phyloP scores from a whole-genome alignment of 2,888 invertebrate genomes.

The Brenthis daphne region DNA sequence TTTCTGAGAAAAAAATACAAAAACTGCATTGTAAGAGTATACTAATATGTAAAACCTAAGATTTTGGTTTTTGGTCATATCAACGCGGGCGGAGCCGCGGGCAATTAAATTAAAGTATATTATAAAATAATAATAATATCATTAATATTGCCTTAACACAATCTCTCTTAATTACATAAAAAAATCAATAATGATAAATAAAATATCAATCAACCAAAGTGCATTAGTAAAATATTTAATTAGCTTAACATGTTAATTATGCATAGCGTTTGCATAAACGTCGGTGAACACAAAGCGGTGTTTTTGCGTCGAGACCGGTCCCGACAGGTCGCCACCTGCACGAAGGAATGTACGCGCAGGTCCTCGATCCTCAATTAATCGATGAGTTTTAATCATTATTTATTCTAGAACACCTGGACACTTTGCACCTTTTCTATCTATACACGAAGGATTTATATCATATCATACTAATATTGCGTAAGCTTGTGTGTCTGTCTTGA shows the following conservation, averaged over 20 bases:
- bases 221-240: slow-evolving; percentile 36
- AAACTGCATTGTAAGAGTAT: too few relatives aligned
- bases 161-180: not conserved
- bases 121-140: too few relatives aligned
- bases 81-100: too few relatives aligned
- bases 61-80: too few relatives aligned
- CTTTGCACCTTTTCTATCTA: slow-evolving; percentile 10
- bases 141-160: not conserved
- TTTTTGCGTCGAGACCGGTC: slow-evolving; percentile 57
- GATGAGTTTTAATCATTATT: slow-evolving; percentile 34
- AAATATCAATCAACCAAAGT: slow-evolving; percentile 26
- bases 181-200: not conserved
- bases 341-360: slow-evolving; percentile 59
- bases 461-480: not conserved
- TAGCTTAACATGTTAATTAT: slow-evolving; percentile 38
- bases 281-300: slow-evolving; percentile 45
- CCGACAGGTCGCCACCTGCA: slow-evolving; percentile 75
- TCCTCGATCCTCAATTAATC: slow-evolving; percentile 49
- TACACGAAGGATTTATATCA: not conserved
- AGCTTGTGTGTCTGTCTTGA: too few relatives aligned
- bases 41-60: too few relatives aligned
- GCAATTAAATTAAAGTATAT: too few relatives aligned
- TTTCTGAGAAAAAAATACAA: too few relatives aligned
- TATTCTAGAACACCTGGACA: slow-evolving; percentile 24
- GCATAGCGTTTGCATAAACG: slow-evolving; percentile 43